Evolutionary conservation across 2,113 vertebrate species (phyloP).

Genomic region (Ondatra zibethicus): DNA sequence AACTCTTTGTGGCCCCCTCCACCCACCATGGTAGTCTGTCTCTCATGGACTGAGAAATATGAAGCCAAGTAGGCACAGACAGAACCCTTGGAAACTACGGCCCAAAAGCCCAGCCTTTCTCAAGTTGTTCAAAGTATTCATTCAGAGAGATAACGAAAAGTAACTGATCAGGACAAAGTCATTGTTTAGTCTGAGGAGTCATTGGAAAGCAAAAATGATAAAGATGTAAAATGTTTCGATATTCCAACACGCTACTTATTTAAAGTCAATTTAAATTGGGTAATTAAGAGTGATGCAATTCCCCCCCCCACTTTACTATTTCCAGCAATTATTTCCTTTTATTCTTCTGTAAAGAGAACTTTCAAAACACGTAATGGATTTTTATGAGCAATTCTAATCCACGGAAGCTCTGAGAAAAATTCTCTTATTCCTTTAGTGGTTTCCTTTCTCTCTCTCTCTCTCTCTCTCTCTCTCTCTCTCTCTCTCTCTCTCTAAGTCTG

Average conservation of each 20-base stretch:
- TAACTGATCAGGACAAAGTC: neutral
- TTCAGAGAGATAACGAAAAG: neutral
- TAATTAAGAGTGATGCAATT: neutral
- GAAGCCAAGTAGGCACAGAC: neutral
- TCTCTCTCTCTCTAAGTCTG: neutral
- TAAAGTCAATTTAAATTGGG: slow-evolving; percentile 22
- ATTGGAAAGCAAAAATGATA: slow-evolving; percentile 7
- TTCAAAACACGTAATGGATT: neutral
- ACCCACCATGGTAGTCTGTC: neutral
- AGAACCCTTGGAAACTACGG: neutral
- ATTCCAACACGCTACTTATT: neutral
- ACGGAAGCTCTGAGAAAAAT: neutral
- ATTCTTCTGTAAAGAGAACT: neutral
- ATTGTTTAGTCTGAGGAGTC: neutral
- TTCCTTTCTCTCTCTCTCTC: neutral
- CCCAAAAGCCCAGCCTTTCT: neutral
- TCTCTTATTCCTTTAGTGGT: neutral
- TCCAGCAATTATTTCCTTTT: neutral
- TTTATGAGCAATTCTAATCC: neutral
- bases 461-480: too few species aligned
- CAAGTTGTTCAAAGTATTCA: neutral
- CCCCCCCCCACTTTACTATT: neutral
- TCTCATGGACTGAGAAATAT: neutral
- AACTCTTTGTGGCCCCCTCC: neutral
- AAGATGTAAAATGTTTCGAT: neutral